Evolutionary conservation across 2,113 vertebrate species (phyloP).

Genomic region (Chelonoidis abingdonii): DNA sequence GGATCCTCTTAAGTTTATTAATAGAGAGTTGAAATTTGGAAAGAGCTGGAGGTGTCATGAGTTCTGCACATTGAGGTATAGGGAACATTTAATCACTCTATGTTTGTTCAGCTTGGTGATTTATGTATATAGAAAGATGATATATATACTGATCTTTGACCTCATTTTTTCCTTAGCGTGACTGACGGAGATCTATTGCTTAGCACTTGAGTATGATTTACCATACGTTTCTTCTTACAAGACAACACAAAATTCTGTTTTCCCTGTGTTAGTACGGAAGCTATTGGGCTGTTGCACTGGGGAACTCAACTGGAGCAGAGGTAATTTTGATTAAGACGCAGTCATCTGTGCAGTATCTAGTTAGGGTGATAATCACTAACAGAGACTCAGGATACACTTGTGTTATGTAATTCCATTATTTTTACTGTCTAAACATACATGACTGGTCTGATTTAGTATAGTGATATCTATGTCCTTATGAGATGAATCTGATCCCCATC

Average conservation of each 20-base stretch:
- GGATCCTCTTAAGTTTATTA: not conserved
- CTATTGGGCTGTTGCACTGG: not conserved
- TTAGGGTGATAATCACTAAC: not conserved
- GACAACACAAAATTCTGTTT: slow-evolving; percentile 19
- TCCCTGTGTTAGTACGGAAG: slow-evolving; percentile 14
- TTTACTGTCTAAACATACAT: slow-evolving; percentile 58
- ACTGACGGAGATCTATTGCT: slow-evolving; percentile 8
- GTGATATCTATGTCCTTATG: slow-evolving; percentile 30
- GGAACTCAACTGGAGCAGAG: not conserved
- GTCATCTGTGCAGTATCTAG: not conserved
- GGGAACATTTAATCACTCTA: slow-evolving; percentile 45
- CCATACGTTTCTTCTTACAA: not conserved
- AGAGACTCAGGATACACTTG: slow-evolving; percentile 17
- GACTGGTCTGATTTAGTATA: slow-evolving; percentile 29
- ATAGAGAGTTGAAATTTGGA: not conserved
- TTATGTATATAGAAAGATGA: slow-evolving; percentile 34
- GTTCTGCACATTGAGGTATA: slow-evolving; percentile 19
- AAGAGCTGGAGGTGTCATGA: not conserved
- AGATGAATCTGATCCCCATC: slow-evolving; percentile 27
- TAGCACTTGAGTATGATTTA: slow-evolving; percentile 34
- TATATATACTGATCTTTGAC: slow-evolving; percentile 14
- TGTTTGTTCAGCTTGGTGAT: slow-evolving; percentile 53
- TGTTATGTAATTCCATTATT: slow-evolving; percentile 48
- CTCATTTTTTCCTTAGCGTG: not conserved
- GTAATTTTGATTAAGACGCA: slow-evolving; percentile 11